Evolutionary conservation across 2,888 invertebrate genomes (phyloP).

Genomic region (Cephus rjabovi): DNA sequence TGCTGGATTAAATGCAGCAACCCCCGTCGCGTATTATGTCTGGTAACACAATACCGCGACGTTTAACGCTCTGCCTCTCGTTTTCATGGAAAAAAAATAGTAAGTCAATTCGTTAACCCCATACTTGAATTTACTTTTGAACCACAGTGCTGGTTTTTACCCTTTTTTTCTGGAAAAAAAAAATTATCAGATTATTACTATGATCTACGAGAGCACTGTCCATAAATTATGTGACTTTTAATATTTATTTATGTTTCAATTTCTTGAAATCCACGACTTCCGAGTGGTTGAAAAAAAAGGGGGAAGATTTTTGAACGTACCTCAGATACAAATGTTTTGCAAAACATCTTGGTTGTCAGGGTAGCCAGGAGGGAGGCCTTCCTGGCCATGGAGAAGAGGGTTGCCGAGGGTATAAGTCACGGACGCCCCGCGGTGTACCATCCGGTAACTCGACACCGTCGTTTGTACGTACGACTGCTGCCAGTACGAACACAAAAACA

Average conservation of each 20-base stretch:
- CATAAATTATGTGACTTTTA: not conserved
- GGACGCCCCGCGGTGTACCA: constrained; percentile 65
- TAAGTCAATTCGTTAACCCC: not conserved
- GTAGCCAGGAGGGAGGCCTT: constrained; percentile 11
- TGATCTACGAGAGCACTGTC: not conserved
- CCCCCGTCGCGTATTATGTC: constrained; percentile 14
- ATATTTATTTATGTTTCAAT: not conserved
- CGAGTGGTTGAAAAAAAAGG: not conserved
- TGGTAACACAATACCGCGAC: constrained; percentile 4
- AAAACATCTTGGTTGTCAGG: constrained; percentile 58
- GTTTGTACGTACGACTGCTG: constrained; percentile 58
- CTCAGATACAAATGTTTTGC: constrained; percentile 58
- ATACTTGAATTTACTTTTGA: not conserved
- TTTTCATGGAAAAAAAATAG: not conserved
- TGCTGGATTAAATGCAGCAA: constrained; percentile 52
- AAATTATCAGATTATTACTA: not conserved
- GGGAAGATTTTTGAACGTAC: constrained; percentile 29
- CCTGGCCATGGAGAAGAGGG: not conserved
- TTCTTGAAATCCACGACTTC: not conserved
- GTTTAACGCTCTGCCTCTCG: constrained; percentile 5
- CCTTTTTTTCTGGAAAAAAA: not conserved
- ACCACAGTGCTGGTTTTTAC: not conserved
- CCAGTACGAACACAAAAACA: constrained; percentile 55
- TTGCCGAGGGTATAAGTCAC: constrained; percentile 58
- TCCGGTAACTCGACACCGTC: constrained; percentile 67